phyloP scores from a whole-genome alignment of 2,888 invertebrate species.

The Trimorus sp. region DNA sequence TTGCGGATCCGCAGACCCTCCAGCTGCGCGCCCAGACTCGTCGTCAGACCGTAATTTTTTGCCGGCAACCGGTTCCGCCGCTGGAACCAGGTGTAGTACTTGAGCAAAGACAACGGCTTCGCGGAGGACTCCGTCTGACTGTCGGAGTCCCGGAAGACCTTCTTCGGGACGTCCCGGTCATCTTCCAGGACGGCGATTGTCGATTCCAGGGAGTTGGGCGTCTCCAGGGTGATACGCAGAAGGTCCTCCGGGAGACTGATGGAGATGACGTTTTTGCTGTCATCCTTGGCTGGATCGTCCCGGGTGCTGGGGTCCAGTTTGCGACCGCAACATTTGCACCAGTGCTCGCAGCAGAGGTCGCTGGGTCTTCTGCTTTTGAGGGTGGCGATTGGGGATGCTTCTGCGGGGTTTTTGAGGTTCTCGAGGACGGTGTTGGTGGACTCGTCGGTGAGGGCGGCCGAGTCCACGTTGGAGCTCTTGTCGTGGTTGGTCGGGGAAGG shows the following conservation, averaged over 20 bases:
- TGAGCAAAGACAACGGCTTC: constrained; percentile 8
- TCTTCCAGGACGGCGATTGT: constrained; percentile 72
- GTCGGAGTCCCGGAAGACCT: constrained; percentile 65
- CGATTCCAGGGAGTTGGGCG: constrained; percentile 72
- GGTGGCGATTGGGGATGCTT: constrained; percentile 65
- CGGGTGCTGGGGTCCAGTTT: background rate
- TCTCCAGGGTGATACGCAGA: constrained; percentile 76
- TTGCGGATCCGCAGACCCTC: no score
- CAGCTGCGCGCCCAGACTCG: background rate
- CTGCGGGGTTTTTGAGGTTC: constrained; percentile 58
- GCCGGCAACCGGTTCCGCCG: constrained; percentile 16
- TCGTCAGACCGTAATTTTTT: constrained; percentile 5
- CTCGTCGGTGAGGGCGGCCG: constrained; percentile 58
- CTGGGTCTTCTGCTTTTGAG: constrained; percentile 8
- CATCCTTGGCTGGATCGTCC: background rate
- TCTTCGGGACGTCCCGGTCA: background rate
- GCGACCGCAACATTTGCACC: constrained; percentile 42
- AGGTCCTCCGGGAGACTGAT: constrained; percentile 77
- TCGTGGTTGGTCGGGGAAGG: background rate
- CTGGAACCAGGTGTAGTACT: constrained; percentile 11
- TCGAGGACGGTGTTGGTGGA: constrained; percentile 71
- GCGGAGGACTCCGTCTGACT: constrained; percentile 72
- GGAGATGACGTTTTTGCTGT: constrained; percentile 74
- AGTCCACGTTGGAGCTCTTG: background rate
- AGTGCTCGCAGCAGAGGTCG: constrained; percentile 31